Evolutionary conservation across 1,140 invertebrate species (phyloP).

Genomic region (Cataglyphis hispanica): DNA sequence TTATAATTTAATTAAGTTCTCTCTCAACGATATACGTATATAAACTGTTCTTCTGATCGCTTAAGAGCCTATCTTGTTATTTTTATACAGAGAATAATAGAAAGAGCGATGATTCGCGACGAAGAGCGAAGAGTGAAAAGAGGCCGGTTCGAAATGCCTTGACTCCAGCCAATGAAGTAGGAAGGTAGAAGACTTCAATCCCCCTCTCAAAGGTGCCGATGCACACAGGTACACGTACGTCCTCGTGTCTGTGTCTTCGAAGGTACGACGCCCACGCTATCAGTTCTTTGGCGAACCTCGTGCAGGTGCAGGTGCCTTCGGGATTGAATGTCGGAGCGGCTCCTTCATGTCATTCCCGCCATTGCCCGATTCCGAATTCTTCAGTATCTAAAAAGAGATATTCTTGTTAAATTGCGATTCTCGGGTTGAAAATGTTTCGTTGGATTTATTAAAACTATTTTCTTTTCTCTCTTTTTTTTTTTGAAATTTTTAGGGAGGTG

Average conservation of each 20-base stretch:
- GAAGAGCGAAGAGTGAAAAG: constrained; percentile 45
- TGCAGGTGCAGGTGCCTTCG: constrained; percentile 70
- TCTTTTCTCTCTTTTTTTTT: background rate
- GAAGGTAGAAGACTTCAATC: constrained; percentile 73
- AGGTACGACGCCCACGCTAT: constrained; percentile 75
- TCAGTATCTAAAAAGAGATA: background rate
- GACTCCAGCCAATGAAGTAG: constrained; percentile 73
- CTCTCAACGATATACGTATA: background rate
- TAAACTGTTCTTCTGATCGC: background rate
- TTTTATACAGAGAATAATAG: constrained; percentile 12
- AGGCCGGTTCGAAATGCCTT: constrained; percentile 66
- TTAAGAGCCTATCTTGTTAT: background rate
- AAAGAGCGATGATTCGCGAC: constrained; percentile 26
- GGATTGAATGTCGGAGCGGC: background rate
- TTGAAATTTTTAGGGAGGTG: background rate
- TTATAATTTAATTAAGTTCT: background rate
- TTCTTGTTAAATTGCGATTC: background rate
- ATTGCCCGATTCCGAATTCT: background rate
- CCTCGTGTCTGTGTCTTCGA: constrained; percentile 75
- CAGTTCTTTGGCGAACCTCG: constrained; percentile 81
- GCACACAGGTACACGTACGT: constrained; percentile 51
- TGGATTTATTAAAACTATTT: background rate
- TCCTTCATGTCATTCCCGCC: background rate
- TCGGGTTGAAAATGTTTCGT: background rate
- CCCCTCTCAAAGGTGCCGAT: constrained; percentile 69